A percentile compares a stretch with the other conserved stretches of the same genome.
These are phyloP conservation scores for Mionectes olivaceus DNA, from an alignment of 2,797 vertebrate genomes.

Conservation along the genomic window DNA sequence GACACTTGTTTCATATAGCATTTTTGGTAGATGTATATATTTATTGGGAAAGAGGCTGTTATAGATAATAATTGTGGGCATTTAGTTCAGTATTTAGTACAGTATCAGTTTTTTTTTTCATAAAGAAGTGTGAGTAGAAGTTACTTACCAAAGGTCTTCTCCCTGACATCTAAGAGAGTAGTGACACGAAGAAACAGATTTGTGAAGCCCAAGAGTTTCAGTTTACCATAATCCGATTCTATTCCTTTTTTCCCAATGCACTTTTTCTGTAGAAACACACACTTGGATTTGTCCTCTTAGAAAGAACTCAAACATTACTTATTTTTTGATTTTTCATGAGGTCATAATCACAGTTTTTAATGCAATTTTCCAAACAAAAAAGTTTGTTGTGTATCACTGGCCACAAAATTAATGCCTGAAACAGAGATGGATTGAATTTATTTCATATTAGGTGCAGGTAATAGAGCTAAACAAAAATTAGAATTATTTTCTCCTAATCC, in stretches of 20 bases:
- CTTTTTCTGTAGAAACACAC: not conserved
- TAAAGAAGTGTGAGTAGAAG: not conserved
- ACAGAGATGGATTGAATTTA: not conserved
- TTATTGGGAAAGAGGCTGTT: not conserved
- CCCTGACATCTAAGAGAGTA: not conserved
- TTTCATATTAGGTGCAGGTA: not conserved
- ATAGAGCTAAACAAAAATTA: not conserved
- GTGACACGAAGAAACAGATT: not conserved
- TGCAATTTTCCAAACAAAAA: not conserved
- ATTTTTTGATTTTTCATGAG: not conserved
- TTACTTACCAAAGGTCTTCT: not conserved
- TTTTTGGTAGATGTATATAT: not conserved
- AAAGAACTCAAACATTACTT: not conserved
- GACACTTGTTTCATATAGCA: not conserved
- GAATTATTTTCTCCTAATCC: not conserved
- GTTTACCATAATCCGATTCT: not conserved
- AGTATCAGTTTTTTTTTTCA: not conserved
- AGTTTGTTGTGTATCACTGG: not conserved
- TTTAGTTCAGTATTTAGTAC: not conserved
- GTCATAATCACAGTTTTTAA: not conserved
- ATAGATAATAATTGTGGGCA: accelerated
- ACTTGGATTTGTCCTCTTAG: not conserved
- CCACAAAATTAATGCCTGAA: not conserved
- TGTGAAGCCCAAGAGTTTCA: not conserved
- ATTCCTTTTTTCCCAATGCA: not conserved